Evolutionary conservation across 30 jellyfish, hydroid and myxozoan species (phyloP).

Genomic region (Turritopsis dohrnii): DNA sequence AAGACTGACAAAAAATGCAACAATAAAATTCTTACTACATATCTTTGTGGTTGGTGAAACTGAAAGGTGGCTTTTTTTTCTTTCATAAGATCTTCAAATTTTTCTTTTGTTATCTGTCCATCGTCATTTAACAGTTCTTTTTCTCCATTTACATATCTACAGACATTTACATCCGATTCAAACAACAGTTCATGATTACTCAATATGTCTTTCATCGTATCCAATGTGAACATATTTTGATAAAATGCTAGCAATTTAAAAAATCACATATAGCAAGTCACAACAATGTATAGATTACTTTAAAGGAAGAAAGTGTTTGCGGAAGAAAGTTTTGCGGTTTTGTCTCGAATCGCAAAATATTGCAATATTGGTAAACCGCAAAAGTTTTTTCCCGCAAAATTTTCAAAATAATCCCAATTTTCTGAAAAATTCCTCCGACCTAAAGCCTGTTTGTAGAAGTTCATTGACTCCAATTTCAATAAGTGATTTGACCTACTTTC

Average conservation of each 20-base stretch:
- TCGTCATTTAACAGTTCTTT: conserved; percentile 77
- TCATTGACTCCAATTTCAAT: no score
- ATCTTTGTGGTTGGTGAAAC: conserved; percentile 92
- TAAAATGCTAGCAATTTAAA: conserved; percentile 32
- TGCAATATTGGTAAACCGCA: no score
- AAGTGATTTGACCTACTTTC: no score
- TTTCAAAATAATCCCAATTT: no score
- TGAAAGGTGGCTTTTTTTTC: conserved; percentile 83
- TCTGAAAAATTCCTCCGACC: no score
- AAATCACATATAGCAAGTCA: neutral
- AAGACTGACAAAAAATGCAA: neutral
- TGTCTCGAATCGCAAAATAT: no score
- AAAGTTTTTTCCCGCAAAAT: no score
- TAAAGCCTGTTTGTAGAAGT: no score
- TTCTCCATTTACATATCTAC: conserved; percentile 75
- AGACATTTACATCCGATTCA: conserved; percentile 73
- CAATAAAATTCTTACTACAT: conserved; percentile 39
- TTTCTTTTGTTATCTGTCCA: conserved; percentile 28
- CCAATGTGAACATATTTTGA: conserved; percentile 55
- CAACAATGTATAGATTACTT: neutral
- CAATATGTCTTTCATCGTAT: conserved; percentile 31
- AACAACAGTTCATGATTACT: conserved; percentile 40
- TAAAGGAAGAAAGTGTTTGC: no score
- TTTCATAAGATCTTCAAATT: conserved; percentile 45
- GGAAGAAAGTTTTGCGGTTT: no score